These are phyloP conservation scores for Thereva nobilitata DNA, from an alignment of 2,888 invertebrate genomes.

Conservation along the genomic window DNA sequence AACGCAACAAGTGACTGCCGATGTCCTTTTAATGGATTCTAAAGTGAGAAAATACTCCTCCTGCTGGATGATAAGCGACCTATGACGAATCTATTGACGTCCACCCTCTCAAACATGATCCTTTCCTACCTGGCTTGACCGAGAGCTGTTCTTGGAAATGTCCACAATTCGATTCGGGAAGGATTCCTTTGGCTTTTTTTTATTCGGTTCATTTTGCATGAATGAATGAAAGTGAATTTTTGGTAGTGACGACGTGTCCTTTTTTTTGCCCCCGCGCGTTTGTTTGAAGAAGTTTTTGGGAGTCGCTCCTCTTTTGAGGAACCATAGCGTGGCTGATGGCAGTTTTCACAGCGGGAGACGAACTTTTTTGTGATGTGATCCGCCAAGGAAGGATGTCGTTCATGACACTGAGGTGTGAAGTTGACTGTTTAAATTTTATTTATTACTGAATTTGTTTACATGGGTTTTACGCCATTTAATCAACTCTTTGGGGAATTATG, in stretches of 20 bases:
- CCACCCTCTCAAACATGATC: not conserved
- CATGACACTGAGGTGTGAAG: not conserved
- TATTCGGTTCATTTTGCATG: not conserved
- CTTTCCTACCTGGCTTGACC: not conserved
- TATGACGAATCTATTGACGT: constrained; percentile 21
- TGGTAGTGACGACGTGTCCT: too few relatives aligned
- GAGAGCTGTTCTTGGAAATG: not conserved
- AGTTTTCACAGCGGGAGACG: not conserved
- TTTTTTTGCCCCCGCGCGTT: not conserved
- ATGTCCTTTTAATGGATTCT: constrained; percentile 18
- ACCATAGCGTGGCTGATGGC: constrained; percentile 1
- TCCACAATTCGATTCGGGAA: not conserved
- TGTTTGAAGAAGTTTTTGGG: not conserved
- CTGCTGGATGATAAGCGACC: constrained; percentile 6
- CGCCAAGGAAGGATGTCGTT: constrained; percentile 4
- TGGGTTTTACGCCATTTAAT: too few relatives aligned
- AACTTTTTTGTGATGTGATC: constrained; percentile 1
- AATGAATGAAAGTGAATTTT: not conserved
- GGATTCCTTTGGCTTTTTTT: not conserved
- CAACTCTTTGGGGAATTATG: too few relatives aligned
- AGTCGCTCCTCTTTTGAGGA: not conserved
- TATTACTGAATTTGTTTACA: constrained; percentile 21
- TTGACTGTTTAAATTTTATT: constrained; percentile 17
- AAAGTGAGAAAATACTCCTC: not conserved
- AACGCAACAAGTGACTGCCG: constrained; percentile 6